phyloP scores from a whole-genome alignment of 1,140 invertebrate genomes.

The Meteorus sp. region DNA sequence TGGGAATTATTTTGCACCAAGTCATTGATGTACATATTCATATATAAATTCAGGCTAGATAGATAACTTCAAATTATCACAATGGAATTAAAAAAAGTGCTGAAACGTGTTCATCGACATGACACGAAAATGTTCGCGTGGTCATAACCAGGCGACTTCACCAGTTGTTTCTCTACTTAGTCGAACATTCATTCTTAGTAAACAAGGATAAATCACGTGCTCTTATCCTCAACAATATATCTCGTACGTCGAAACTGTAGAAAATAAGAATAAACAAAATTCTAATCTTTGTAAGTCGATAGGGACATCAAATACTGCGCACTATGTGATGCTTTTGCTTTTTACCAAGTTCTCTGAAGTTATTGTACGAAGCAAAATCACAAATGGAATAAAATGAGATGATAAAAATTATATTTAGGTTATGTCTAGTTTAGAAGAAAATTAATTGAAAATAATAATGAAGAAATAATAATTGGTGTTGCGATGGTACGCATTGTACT shows the following conservation, averaged over 20 bases:
- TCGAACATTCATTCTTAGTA: background rate
- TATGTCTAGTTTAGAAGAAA: no score
- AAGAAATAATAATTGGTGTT: background rate
- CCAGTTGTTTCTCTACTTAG: background rate
- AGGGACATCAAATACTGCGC: conserved; percentile 27
- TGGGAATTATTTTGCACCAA: conserved; percentile 23
- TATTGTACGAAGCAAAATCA: conserved; percentile 25
- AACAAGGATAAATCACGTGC: no score
- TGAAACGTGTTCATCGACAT: no score
- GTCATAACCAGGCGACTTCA: no score
- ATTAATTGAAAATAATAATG: no score
- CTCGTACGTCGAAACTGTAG: no score
- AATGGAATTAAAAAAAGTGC: no score
- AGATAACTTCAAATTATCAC: no score
- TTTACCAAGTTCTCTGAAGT: conserved; percentile 1
- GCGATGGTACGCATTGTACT: conserved; percentile 31
- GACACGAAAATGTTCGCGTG: no score
- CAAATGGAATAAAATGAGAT: conserved; percentile 22
- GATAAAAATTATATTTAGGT: background rate
- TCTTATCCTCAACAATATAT: no score
- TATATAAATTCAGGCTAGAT: conserved; percentile 8
- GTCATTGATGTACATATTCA: background rate
- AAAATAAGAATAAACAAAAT: conserved; percentile 9
- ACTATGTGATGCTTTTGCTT: conserved; percentile 13
- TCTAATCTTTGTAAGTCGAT: conserved; percentile 31